Evolutionary conservation across 2,113 vertebrate genomes (phyloP).

Genomic region (Pseudolaguvia tuberculata): DNA sequence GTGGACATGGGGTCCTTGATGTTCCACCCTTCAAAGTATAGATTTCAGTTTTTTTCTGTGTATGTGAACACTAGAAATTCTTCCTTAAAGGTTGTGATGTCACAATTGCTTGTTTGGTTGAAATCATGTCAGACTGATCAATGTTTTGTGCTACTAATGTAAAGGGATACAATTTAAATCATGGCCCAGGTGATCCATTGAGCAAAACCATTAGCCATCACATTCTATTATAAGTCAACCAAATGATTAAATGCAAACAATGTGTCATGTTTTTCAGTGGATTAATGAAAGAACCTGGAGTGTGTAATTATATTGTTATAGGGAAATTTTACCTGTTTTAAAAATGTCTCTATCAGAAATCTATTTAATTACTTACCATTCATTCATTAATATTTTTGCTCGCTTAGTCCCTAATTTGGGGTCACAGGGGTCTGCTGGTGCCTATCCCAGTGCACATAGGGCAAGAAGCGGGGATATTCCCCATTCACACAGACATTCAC

Average conservation of each 20-base stretch:
- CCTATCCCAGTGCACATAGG: too few species aligned
- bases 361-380: too few species aligned
- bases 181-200: neutral
- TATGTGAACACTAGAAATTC: neutral
- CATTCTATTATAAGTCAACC: slow-evolving; percentile 4
- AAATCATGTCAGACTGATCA: neutral
- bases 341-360: too few species aligned
- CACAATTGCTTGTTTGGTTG: neutral
- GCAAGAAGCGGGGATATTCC: too few species aligned
- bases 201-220: slow-evolving; percentile 1
- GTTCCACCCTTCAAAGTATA: neutral
- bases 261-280: neutral
- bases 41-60: neutral
- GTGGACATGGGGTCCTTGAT: neutral
- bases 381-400: too few species aligned
- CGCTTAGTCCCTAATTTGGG: too few species aligned
- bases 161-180: neutral
- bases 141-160: neutral
- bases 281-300: neutral
- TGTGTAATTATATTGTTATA: neutral
- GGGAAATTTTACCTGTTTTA: too few species aligned
- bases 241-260: neutral
- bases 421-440: too few species aligned
- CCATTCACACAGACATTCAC: too few species aligned
- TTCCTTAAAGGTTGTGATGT: neutral